Evolutionary conservation across 2,888 invertebrate genomes (phyloP).

Genomic region (Plusia festucae): DNA sequence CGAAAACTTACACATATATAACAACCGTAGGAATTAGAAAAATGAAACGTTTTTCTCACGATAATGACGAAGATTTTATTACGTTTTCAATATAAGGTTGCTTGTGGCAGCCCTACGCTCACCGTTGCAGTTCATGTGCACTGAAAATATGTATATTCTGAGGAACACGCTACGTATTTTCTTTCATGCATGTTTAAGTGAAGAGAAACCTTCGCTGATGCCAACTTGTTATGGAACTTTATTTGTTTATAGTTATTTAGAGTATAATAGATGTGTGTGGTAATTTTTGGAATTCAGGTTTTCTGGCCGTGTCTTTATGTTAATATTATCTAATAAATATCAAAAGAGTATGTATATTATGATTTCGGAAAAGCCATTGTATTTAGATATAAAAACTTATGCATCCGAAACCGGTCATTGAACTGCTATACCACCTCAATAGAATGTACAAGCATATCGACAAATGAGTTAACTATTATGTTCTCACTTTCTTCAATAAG

Average conservation of each 20-base stretch:
- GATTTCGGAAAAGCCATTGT: no score
- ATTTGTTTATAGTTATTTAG: slow-evolving; percentile 23
- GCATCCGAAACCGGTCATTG: no score
- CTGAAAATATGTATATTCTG: slow-evolving; percentile 63
- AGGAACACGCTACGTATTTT: slow-evolving; percentile 62
- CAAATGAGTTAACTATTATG: no score
- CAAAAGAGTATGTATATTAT: no score
- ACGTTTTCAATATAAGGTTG: slow-evolving; percentile 14
- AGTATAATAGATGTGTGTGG: not conserved
- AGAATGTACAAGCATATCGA: no score
- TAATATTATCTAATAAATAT: no score
- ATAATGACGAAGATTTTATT: not conserved
- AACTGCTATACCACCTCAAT: no score
- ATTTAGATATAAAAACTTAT: no score
- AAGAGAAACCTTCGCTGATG: slow-evolving; percentile 53
- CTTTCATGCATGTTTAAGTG: slow-evolving; percentile 65
- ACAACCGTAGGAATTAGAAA: not conserved
- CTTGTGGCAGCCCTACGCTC: slow-evolving; percentile 40
- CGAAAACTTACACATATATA: not conserved
- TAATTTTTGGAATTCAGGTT: not conserved
- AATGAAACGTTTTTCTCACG: not conserved
- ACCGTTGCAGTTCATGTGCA: slow-evolving; percentile 49
- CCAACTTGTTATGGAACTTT: slow-evolving; percentile 46
- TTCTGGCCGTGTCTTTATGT: not conserved
- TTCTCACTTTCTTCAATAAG: no score